phyloP scores from a whole-genome alignment of 2,888 invertebrate species.

The Tenthredo amoena region DNA sequence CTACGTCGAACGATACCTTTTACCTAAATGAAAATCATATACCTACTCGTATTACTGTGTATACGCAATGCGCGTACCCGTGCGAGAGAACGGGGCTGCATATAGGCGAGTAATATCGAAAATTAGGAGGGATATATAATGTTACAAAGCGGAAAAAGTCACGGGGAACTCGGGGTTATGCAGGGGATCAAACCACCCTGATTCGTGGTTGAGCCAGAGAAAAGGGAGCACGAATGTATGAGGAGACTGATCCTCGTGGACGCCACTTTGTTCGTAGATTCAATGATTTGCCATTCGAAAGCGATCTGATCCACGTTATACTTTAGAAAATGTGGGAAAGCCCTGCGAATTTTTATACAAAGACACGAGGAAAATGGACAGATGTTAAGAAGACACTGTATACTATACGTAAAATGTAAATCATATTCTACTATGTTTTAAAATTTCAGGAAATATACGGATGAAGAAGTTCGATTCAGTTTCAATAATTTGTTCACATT shows the following conservation, averaged over 20 bases:
- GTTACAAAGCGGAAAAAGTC: conserved; percentile 35
- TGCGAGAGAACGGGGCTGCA: conserved; percentile 41
- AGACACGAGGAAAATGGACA: not conserved
- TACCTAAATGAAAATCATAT: conserved; percentile 66
- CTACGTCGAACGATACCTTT: conserved; percentile 63
- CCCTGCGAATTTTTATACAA: not conserved
- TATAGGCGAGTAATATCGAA: conserved; percentile 50
- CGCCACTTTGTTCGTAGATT: conserved; percentile 3
- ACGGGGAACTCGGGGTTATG: conserved; percentile 24
- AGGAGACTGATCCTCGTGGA: conserved; percentile 1
- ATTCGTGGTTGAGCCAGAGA: not conserved
- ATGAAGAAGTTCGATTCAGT: not conserved
- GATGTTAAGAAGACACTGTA: not conserved
- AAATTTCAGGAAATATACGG: not conserved
- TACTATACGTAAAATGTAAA: not conserved
- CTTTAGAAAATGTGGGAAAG: not conserved
- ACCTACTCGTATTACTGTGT: conserved; percentile 33
- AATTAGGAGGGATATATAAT: conserved; percentile 49
- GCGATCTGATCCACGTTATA: not conserved
- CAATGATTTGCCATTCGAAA: not conserved
- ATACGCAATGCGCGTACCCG: conserved; percentile 34
- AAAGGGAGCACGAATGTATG: conserved; percentile 4
- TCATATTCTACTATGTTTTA: not conserved
- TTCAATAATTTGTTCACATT: not conserved
- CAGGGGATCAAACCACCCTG: conserved; percentile 27